These are phyloP conservation scores for Danio tinwini DNA, from an alignment of 2,797 vertebrate species.

Conservation along the genomic window DNA sequence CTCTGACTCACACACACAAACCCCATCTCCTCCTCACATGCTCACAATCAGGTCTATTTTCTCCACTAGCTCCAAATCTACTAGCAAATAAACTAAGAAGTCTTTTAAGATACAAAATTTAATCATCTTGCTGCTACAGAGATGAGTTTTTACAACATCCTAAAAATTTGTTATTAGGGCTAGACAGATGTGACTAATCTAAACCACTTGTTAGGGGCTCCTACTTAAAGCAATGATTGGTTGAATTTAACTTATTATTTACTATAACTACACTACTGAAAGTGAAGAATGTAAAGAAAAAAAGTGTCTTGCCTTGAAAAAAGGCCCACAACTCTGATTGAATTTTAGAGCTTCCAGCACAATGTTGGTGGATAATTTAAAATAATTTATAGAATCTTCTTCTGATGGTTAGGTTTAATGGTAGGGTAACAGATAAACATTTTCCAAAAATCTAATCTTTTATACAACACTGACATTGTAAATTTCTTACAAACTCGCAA, in stretches of 20 bases:
- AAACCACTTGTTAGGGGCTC: neutral
- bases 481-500: neutral
- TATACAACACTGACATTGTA: neutral
- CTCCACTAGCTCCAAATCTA: neutral
- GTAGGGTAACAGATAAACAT: neutral
- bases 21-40: slow-evolving; percentile 28
- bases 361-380: neutral
- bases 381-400: neutral
- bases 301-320: neutral
- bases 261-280: too few relatives aligned
- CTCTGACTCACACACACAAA: slow-evolving; percentile 50
- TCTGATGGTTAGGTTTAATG: neutral
- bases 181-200: slow-evolving; percentile 33
- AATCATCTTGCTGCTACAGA: slow-evolving; percentile 8
- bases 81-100: slow-evolving; percentile 29
- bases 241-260: slow-evolving; percentile 9
- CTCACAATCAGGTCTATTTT: slow-evolving; percentile 29
- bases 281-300: neutral
- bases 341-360: neutral
- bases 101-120: slow-evolving; percentile 26
- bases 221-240: slow-evolving; percentile 5
- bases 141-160: slow-evolving; percentile 21
- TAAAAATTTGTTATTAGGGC: slow-evolving; percentile 19
- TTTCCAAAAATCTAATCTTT: neutral
- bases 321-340: neutral